Conservation (phyloP, 2,888 invertebrate genomes). For the Tenthredo distinguenda region DNA sequence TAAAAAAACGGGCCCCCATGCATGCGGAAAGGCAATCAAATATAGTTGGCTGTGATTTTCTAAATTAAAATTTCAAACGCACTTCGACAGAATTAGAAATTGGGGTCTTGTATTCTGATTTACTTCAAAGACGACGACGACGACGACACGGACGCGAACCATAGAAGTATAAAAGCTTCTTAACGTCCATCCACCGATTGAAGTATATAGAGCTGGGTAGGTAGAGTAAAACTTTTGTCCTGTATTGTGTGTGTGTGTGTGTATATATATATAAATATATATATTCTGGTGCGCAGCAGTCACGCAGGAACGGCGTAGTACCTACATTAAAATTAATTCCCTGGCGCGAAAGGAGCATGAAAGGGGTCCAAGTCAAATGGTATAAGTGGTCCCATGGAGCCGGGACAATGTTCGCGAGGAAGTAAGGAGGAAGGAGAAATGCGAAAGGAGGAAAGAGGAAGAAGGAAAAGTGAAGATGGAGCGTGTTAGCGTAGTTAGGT, state of each 20-base stretch:
- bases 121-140: background rate
- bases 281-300: background rate
- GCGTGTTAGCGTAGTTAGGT: background rate
- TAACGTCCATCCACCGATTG: slow-evolving; percentile 21
- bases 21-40: background rate
- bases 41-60: background rate
- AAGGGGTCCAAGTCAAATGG: slow-evolving; percentile 12
- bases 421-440: background rate
- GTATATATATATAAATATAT: background rate
- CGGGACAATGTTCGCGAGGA: background rate
- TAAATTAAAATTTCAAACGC: background rate
- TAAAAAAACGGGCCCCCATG: background rate
- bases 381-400: slow-evolving; percentile 32
- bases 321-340: slow-evolving; percentile 43
- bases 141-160: background rate
- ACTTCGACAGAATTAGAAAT: slow-evolving; percentile 6
- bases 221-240: slow-evolving; percentile 24
- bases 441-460: no score
- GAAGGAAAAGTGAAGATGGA: background rate
- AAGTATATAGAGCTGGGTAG: slow-evolving; percentile 5
- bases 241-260: background rate
- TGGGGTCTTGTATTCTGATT: background rate
- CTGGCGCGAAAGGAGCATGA: slow-evolving; percentile 19
- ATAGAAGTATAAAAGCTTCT: slow-evolving; percentile 21
- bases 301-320: background rate